phyloP scores from a whole-genome alignment of 2,888 invertebrate genomes.

The Nomada lathburiana region DNA sequence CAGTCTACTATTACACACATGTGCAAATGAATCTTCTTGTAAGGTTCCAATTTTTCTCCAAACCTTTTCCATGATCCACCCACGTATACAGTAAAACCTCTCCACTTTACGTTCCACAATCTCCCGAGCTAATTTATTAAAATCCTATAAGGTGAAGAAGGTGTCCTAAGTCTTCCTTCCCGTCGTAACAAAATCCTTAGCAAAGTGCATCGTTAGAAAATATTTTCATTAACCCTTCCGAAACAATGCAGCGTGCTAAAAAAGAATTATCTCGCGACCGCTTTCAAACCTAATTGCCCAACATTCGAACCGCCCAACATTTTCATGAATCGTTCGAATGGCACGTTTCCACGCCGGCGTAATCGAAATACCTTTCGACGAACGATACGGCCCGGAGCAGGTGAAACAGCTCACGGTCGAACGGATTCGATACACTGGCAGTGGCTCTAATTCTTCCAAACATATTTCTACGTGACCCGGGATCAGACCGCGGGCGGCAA shows the following conservation, averaged over 20 bases:
- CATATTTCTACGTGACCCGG: conserved; percentile 49
- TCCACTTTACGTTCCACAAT: too few species aligned
- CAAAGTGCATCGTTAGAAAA: neutral
- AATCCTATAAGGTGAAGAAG: too few species aligned
- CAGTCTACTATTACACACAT: too few species aligned
- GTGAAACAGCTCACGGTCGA: conserved; percentile 13
- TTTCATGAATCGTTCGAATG: conserved; percentile 7
- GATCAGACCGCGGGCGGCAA: conserved; percentile 44
- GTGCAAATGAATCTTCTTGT: too few species aligned
- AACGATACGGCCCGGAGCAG: conserved; percentile 8
- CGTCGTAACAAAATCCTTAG: neutral
- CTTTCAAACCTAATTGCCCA: too few species aligned
- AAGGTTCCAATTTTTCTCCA: too few species aligned
- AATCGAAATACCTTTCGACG: conserved; percentile 5
- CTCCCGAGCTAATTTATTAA: too few species aligned
- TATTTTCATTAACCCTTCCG: neutral
- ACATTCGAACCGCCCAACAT: too few species aligned
- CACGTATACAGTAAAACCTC: too few species aligned
- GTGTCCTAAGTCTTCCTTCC: neutral
- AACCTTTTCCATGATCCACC: too few species aligned
- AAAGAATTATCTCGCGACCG: too few species aligned
- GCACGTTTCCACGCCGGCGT: neutral
- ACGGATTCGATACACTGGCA: neutral
- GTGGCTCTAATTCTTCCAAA: conserved; percentile 49
- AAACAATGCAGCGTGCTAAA: neutral